These are phyloP conservation scores for Drosophila acutilabella DNA, from an alignment of 2,888 invertebrate genomes.

Conservation along the genomic window DNA sequence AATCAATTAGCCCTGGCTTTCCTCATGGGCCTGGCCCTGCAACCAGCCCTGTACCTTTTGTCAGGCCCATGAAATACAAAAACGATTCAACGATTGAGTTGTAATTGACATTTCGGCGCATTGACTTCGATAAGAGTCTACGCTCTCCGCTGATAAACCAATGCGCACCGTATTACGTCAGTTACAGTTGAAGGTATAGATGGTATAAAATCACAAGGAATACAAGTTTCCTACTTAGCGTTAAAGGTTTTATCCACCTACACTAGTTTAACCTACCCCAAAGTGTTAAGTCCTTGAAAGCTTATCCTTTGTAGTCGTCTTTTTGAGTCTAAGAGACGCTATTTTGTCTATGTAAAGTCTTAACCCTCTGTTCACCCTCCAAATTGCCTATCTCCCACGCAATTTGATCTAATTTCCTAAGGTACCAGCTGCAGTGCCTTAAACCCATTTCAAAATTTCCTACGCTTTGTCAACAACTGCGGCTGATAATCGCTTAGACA, in stretches of 20 bases:
- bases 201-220: not conserved
- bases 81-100: conserved; percentile 67
- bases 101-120: conserved; percentile 63
- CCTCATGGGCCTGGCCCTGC: conserved; percentile 43
- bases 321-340: not conserved
- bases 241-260: no score
- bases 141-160: conserved; percentile 25
- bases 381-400: not conserved
- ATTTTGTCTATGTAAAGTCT: no score
- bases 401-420: conserved; percentile 2
- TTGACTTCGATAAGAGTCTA: conserved; percentile 39
- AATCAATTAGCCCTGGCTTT: conserved; percentile 68
- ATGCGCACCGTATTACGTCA: conserved; percentile 47
- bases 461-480: no score
- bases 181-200: not conserved
- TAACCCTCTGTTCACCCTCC: not conserved
- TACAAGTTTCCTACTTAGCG: no score
- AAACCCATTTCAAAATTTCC: conserved; percentile 1
- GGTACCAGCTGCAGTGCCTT: not conserved
- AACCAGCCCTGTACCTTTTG: conserved; percentile 10
- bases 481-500: not conserved
- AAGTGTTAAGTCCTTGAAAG: no score
- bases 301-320: no score
- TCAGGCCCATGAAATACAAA: conserved; percentile 44
- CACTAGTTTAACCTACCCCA: no score